Percentiles rank a stretch among this genome's conserved stretches.
Conservation (phyloP, 2,797 vertebrate species). For the Anguilla marmorata region DNA sequence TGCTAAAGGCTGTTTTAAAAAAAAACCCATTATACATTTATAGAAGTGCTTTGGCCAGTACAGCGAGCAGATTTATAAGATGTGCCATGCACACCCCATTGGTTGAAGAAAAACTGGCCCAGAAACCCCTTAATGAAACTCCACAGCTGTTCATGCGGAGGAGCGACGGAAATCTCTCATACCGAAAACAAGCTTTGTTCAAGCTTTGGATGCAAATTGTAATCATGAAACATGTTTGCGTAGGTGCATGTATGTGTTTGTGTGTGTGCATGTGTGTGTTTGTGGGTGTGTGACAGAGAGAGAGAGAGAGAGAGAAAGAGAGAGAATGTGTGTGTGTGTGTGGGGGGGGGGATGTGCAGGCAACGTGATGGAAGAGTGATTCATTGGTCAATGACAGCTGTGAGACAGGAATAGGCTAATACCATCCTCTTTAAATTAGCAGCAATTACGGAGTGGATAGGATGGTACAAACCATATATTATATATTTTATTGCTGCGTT, state of each 20-base stretch:
- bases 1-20: conserved; percentile 14
- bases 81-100: not conserved
- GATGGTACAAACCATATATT: not conserved
- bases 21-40: not conserved
- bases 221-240: not conserved
- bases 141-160: not conserved
- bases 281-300: not conserved
- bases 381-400: not conserved
- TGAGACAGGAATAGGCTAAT: conserved; percentile 8
- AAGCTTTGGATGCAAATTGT: not conserved
- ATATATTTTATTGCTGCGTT: not conserved
- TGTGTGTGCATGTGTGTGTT: not conserved
- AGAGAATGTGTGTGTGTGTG: no score
- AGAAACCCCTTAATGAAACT: conserved; percentile 17
- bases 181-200: conserved; percentile 8
- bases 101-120: not conserved
- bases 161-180: conserved; percentile 2
- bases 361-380: not conserved
- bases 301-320: not conserved
- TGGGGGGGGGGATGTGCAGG: not conserved
- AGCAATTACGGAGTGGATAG: not conserved
- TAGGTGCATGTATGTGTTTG: not conserved
- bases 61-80: not conserved
- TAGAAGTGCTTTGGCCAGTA: not conserved
- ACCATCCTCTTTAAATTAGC: not conserved